Conservation (phyloP, 2,888 invertebrate genomes). For the Micropterix aruncella region DNA sequence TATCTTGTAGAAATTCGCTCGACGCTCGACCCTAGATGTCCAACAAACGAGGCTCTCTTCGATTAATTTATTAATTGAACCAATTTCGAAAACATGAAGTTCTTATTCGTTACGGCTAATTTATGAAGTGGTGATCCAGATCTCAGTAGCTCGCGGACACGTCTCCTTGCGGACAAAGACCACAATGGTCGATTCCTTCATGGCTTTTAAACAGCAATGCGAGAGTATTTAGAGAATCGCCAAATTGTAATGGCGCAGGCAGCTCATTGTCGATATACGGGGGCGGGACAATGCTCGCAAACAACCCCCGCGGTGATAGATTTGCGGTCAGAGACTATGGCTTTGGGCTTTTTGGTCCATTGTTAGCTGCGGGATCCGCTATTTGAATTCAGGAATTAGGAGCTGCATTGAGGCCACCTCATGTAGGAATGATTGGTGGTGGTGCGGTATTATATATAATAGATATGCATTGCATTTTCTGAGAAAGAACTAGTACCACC, state of each 20-base stretch:
- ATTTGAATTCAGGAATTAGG: background rate
- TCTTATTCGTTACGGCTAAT: too few relatives aligned
- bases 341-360: background rate
- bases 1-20: too few relatives aligned
- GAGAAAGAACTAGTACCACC: too few relatives aligned
- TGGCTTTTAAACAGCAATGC: background rate
- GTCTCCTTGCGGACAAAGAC: background rate
- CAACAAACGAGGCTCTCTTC: too few relatives aligned
- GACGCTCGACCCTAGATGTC: too few relatives aligned
- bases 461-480: background rate
- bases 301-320: background rate
- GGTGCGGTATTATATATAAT: too few relatives aligned
- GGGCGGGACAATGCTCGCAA: background rate
- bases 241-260: background rate
- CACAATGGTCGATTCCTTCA: background rate
- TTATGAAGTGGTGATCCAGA: too few relatives aligned
- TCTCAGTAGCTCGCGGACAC: background rate
- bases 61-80: too few relatives aligned
- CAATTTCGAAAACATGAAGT: too few relatives aligned
- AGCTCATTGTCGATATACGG: background rate
- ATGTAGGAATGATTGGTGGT: too few relatives aligned
- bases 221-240: background rate
- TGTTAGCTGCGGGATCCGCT: background rate
- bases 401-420: background rate
- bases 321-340: background rate